Evolutionary conservation across 1,140 invertebrate species (phyloP).

Genomic region (Drosophila aff.): DNA sequence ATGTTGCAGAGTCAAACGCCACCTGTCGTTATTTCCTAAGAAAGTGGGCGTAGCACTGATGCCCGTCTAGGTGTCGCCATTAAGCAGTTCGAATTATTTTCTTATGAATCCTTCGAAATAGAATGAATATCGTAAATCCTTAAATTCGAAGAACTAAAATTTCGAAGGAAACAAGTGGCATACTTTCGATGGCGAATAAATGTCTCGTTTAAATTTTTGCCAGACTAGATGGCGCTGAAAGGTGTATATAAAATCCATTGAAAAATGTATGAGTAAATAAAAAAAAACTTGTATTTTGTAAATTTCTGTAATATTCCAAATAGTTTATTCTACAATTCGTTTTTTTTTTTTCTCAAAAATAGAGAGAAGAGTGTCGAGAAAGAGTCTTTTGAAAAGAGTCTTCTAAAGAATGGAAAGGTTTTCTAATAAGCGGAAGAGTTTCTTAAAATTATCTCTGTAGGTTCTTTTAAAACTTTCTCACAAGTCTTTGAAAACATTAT

Average conservation of each 20-base stretch:
- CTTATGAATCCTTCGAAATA: neutral
- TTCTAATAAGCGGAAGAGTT: neutral
- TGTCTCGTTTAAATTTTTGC: neutral
- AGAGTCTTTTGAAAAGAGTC: neutral
- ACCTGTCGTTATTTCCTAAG: neutral
- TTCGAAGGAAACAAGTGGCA: neutral
- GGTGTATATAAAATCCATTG: no score
- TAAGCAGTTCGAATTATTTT: neutral
- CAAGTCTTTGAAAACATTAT: neutral
- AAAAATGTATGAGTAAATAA: neutral
- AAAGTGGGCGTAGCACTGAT: rapidly evolving
- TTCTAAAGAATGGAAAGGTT: neutral
- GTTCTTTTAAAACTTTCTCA: neutral
- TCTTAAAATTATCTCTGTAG: neutral
- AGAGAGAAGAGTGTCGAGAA: neutral
- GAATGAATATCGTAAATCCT: neutral
- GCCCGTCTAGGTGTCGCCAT: neutral
- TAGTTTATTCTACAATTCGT: neutral
- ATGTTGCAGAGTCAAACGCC: neutral
- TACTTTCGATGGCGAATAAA: neutral
- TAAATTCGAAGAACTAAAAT: neutral
- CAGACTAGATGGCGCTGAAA: neutral
- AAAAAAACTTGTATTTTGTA: neutral
- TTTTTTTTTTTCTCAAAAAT: neutral
- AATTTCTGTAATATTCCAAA: neutral